Evolutionary conservation across 2,888 invertebrate species (phyloP).

Genomic region (Stenodera caucasica): DNA sequence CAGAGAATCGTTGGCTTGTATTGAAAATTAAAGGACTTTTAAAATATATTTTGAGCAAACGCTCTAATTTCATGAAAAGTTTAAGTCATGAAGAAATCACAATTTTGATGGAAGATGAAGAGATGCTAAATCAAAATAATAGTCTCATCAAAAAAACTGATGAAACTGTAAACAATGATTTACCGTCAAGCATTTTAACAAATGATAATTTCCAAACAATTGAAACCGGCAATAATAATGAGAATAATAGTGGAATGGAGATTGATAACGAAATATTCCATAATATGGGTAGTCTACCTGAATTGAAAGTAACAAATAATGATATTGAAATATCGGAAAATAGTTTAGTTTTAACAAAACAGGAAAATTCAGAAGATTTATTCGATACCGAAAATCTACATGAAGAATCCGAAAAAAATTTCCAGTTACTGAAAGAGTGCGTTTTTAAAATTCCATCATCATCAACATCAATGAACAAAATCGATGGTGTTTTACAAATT

Average conservation of each 20-base stretch:
- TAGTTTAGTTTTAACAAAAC: not conserved
- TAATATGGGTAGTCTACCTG: not conserved
- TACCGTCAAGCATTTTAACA: conserved; percentile 7
- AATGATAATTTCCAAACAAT: conserved; percentile 15
- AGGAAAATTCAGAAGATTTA: conserved; percentile 12
- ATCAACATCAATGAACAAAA: not conserved
- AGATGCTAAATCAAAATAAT: not conserved
- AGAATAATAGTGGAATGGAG: not conserved
- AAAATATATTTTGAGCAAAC: conserved; percentile 11
- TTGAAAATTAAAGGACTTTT: conserved; percentile 18
- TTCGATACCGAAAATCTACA: conserved; percentile 5
- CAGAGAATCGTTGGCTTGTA: conserved; percentile 9
- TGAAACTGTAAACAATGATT: not conserved
- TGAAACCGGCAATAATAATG: not conserved
- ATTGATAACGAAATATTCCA: not conserved
- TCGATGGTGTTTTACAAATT: not conserved
- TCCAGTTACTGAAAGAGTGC: not conserved
- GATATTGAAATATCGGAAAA: not conserved
- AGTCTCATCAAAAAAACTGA: not conserved
- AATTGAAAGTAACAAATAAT: not conserved
- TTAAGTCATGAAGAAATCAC: conserved; percentile 11
- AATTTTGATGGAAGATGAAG: conserved; percentile 3
- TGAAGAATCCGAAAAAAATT: not conserved
- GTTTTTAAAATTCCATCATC: not conserved
- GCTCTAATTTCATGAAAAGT: conserved; percentile 7